phyloP scores from a whole-genome alignment of 1,140 invertebrate species.

The Acromyrmex echinatior region DNA sequence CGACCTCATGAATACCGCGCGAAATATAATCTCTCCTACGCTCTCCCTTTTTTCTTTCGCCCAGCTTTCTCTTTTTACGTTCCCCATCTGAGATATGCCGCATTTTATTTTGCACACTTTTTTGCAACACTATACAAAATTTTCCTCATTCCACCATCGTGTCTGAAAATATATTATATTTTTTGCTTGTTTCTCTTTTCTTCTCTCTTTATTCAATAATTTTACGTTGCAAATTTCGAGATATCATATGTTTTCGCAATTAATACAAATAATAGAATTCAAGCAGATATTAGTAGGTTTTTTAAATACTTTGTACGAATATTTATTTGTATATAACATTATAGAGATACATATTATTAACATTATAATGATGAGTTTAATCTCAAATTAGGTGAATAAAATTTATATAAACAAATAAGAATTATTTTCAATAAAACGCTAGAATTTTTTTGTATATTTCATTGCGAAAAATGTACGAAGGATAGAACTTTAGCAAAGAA shows the following conservation, averaged over 20 bases:
- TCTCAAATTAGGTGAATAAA: not conserved
- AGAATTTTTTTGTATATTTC: conserved; percentile 3
- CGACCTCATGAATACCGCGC: conserved; percentile 61
- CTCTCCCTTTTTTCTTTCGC: conserved; percentile 23
- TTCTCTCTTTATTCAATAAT: conserved; percentile 24
- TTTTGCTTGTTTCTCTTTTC: not conserved
- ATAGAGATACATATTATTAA: not conserved
- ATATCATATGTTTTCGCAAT: conserved; percentile 1
- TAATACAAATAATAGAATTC: conserved; percentile 12
- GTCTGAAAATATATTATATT: conserved; percentile 8
- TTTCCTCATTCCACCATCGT: not conserved
- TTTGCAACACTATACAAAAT: conserved; percentile 26
- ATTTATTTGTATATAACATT: not conserved
- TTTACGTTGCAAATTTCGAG: conserved; percentile 37
- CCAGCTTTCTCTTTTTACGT: conserved; percentile 26
- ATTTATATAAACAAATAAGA: conserved; percentile 1
- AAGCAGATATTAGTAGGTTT: not conserved
- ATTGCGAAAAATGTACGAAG: not conserved
- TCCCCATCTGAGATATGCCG: conserved; percentile 35
- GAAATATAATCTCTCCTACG: conserved; percentile 57
- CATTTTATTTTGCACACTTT: conserved; percentile 41
- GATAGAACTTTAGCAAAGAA: not conserved
- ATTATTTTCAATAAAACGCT: not conserved
- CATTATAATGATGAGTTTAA: too few relatives aligned
- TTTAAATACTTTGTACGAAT: not conserved